phyloP scores from a whole-genome alignment of 2,888 invertebrate species.

The Drosophila hamatofila region DNA sequence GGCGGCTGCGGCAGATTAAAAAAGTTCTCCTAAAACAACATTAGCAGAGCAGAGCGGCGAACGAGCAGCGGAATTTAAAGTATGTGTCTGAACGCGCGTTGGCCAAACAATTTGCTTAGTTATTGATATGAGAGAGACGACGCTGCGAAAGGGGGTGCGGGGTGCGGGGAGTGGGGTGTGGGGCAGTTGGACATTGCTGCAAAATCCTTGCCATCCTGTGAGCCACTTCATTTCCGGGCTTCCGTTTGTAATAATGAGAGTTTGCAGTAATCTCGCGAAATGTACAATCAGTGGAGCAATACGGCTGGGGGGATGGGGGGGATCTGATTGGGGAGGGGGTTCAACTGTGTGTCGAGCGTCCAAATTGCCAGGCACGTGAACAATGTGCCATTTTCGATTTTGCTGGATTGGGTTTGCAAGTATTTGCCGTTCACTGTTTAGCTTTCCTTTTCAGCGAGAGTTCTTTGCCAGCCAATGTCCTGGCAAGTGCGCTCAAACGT shows the following conservation, averaged over 20 bases:
- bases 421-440: slow-evolving; percentile 41
- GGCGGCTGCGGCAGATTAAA: slow-evolving; percentile 70
- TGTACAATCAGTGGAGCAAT: slow-evolving; percentile 61
- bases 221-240: slow-evolving; percentile 81
- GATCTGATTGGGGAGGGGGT: neutral
- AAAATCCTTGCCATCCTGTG: slow-evolving; percentile 54
- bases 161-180: neutral
- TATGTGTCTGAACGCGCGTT: slow-evolving; percentile 68
- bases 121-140: slow-evolving; percentile 68
- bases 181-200: neutral
- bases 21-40: slow-evolving; percentile 79
- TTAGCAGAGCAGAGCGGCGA: slow-evolving; percentile 51
- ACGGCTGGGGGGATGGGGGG: too few relatives aligned
- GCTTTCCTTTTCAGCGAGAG: slow-evolving; percentile 46
- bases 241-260: slow-evolving; percentile 80
- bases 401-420: slow-evolving; percentile 49
- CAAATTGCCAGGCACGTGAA: slow-evolving; percentile 67
- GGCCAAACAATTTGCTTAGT: slow-evolving; percentile 79
- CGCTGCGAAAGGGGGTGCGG: neutral
- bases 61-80: slow-evolving; percentile 68
- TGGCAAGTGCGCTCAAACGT: slow-evolving; percentile 72
- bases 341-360: neutral
- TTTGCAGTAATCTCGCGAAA: slow-evolving; percentile 78
- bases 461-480: slow-evolving; percentile 60
- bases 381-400: slow-evolving; percentile 73